Evolutionary conservation across 2,797 vertebrate species (phyloP).

Genomic region (Rhabdomys pumilio): DNA sequence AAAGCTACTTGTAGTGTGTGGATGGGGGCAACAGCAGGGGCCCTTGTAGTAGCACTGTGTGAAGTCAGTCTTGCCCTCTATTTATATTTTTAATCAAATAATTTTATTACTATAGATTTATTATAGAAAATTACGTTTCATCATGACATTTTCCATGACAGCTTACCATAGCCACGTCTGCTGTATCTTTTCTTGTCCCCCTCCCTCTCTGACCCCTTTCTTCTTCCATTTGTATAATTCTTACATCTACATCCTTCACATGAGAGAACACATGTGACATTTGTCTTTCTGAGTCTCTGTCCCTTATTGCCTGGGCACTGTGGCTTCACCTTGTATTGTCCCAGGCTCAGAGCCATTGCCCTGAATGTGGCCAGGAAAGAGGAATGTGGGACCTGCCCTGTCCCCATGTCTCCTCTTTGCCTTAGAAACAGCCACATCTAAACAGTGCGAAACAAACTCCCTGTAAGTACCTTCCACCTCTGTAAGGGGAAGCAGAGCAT

Average conservation of each 20-base stretch:
- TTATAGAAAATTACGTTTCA: neutral
- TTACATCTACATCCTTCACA: neutral
- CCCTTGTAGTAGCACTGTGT: neutral
- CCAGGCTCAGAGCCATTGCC: neutral
- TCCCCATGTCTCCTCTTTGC: neutral
- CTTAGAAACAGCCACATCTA: neutral
- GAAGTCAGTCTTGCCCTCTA: neutral
- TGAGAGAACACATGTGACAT: neutral
- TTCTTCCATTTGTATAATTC: neutral
- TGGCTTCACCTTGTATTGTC: neutral
- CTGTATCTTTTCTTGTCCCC: neutral
- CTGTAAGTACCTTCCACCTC: neutral
- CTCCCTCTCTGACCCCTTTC: neutral
- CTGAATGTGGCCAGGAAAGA: neutral
- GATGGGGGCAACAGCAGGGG: too few species aligned
- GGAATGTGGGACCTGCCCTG: neutral
- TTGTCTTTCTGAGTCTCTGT: neutral
- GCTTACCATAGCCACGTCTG: neutral
- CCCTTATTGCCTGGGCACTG: neutral
- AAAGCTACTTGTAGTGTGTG: neutral
- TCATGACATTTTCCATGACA: neutral
- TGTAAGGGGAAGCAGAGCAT: conserved; percentile 19
- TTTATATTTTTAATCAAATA: neutral
- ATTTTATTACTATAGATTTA: neutral
- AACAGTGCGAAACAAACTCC: conserved; percentile 3